These are phyloP conservation scores for Solenopsis fugax DNA, from an alignment of 1,140 invertebrate genomes.

Conservation along the genomic window DNA sequence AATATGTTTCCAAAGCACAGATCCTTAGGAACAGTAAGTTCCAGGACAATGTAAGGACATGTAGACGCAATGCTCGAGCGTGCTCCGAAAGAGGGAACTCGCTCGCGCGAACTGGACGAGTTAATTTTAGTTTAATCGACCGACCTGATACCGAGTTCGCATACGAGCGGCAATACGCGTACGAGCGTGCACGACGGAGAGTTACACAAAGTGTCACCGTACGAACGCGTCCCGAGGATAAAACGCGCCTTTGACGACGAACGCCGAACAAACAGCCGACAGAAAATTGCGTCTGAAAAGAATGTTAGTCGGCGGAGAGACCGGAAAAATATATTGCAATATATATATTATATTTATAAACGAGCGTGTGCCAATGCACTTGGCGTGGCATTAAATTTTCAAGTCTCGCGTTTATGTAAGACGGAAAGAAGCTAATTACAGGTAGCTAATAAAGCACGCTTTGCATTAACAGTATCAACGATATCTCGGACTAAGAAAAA, in stretches of 20 bases:
- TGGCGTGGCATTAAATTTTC: neutral
- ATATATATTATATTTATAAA: neutral
- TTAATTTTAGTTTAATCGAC: constrained; percentile 82
- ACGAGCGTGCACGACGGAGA: constrained; percentile 46
- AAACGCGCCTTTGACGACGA: constrained; percentile 25
- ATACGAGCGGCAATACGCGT: constrained; percentile 61
- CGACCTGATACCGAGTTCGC: constrained; percentile 72
- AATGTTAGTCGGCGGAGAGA: neutral
- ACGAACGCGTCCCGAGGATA: constrained; percentile 27
- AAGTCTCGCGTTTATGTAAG: neutral
- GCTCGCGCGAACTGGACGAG: constrained; percentile 69
- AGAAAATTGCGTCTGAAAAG: neutral
- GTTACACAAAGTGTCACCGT: constrained; percentile 47
- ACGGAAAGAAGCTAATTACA: neutral
- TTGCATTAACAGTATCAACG: neutral
- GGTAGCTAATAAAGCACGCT: neutral
- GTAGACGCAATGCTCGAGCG: constrained; percentile 34
- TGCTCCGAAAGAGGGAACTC: constrained; percentile 68
- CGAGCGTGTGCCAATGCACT: neutral
- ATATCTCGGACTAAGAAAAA: constrained; percentile 12
- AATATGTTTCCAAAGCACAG: neutral
- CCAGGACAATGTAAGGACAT: constrained; percentile 42
- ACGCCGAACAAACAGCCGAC: neutral
- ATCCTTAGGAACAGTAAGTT: neutral
- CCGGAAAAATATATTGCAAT: constrained; percentile 15